A percentile compares a stretch with the other conserved stretches of the same genome.
Conservation (phyloP, 92 coral and sea anemone genomes). For the Porites divaricata region DNA sequence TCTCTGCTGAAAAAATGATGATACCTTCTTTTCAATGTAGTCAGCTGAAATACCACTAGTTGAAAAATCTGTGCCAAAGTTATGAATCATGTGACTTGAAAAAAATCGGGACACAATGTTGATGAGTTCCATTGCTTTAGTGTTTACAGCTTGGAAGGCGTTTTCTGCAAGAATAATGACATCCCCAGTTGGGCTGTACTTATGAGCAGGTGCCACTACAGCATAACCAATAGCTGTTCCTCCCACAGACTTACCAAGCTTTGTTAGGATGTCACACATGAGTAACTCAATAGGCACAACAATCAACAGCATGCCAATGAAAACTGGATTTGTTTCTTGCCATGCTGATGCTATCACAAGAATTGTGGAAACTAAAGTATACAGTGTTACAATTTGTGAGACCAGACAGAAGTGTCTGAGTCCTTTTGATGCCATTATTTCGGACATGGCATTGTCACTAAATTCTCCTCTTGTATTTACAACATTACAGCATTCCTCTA, state of each 20-base stretch:
- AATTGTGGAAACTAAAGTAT: slow-evolving; percentile 81
- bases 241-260: slow-evolving; percentile 93
- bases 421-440: slow-evolving; percentile 94
- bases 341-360: slow-evolving; percentile 79
- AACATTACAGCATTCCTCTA: slow-evolving; percentile 88
- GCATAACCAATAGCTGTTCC: slow-evolving; percentile 99
- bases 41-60: slow-evolving; percentile 91
- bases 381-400: slow-evolving; percentile 85
- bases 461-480: slow-evolving; percentile 80
- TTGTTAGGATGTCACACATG: slow-evolving; percentile 85
- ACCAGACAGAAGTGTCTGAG: slow-evolving; percentile 94
- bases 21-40: slow-evolving; percentile 75
- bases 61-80: slow-evolving; percentile 95
- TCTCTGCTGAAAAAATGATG: slow-evolving; percentile 89
- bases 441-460: slow-evolving; percentile 86
- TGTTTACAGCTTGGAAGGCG: slow-evolving; percentile 78
- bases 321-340: slow-evolving; percentile 86
- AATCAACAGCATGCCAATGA: slow-evolving; percentile 79
- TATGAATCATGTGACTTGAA: slow-evolving; percentile 92
- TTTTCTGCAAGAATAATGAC: slow-evolving; percentile 80
- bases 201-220: slow-evolving; percentile 89
- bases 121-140: slow-evolving; percentile 86
- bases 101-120: slow-evolving; percentile 85
- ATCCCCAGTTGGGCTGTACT: slow-evolving; percentile 78
- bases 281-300: slow-evolving; percentile 90